Percentiles rank a stretch among this genome's conserved stretches.
These are phyloP conservation scores for Ploceus nigricollis DNA, from an alignment of 2,113 vertebrate species.

Conservation along the genomic window DNA sequence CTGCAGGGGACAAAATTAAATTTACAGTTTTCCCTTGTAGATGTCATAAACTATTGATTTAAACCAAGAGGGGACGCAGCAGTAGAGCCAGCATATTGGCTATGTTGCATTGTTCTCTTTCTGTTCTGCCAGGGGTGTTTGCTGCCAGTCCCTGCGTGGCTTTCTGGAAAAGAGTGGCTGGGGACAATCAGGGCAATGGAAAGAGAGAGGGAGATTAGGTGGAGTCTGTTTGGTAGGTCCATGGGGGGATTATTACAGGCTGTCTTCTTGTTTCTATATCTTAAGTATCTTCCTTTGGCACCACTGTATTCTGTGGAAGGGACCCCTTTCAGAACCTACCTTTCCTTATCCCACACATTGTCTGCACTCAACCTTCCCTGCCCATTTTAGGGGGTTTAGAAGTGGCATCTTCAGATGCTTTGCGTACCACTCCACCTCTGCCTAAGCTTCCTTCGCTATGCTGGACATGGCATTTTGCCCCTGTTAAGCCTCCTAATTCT, in stretches of 20 bases:
- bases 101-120: neutral
- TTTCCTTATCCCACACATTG: neutral
- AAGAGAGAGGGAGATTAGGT: neutral
- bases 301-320: neutral
- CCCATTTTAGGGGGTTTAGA: neutral
- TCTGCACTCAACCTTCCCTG: neutral
- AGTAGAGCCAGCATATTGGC: constrained; percentile 25
- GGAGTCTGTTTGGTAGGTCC: neutral
- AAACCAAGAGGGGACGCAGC: constrained; percentile 66
- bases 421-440: neutral
- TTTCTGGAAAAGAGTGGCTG: neutral
- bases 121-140: neutral
- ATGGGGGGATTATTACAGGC: neutral
- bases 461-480: neutral
- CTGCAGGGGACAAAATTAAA: constrained; percentile 80
- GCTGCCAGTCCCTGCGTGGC: neutral
- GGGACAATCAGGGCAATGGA: neutral
- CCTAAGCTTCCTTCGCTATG: neutral
- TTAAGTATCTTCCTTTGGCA: neutral
- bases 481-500: neutral
- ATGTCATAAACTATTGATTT: constrained; percentile 82
- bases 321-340: neutral
- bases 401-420: neutral
- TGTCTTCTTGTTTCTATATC: neutral
- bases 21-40: constrained; percentile 78